These are phyloP conservation scores for Cichladusa arquata DNA, from an alignment of 2,113 vertebrate genomes.

Conservation along the genomic window DNA sequence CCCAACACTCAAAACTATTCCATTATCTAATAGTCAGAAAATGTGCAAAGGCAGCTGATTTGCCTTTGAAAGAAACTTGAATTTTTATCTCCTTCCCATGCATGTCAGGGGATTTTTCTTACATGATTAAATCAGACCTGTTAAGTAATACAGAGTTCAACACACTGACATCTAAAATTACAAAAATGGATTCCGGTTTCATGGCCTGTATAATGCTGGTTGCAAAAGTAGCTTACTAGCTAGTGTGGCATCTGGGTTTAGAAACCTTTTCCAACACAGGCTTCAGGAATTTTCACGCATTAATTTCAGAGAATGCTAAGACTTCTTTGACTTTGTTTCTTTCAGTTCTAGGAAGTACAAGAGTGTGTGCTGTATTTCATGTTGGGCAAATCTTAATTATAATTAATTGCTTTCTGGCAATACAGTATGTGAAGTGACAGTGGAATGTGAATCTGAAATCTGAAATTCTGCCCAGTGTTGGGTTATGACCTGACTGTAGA, in stretches of 20 bases:
- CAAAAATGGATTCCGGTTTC: neutral
- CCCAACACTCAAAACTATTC: neutral
- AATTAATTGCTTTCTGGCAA: conserved; percentile 38
- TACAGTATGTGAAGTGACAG: neutral
- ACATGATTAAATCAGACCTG: neutral
- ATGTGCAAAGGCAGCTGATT: neutral
- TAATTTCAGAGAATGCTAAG: neutral
- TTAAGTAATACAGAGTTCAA: neutral
- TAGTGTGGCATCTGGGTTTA: neutral
- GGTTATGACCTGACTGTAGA: neutral
- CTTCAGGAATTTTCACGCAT: neutral
- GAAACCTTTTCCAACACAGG: neutral
- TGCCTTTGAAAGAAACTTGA: neutral
- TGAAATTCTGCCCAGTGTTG: conserved; percentile 35
- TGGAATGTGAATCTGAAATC: neutral
- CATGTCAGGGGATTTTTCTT: neutral
- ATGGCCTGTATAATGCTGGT: neutral
- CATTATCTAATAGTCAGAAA: neutral
- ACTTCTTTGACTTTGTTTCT: neutral
- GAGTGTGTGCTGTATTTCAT: neutral
- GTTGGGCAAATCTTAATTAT: conserved; percentile 11
- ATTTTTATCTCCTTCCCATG: neutral
- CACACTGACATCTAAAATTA: neutral
- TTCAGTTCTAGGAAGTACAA: neutral
- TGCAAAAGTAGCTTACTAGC: neutral